These are phyloP conservation scores for Forbesichthys agassizii DNA, from an alignment of 2,113 vertebrate genomes.

Conservation along the genomic window DNA sequence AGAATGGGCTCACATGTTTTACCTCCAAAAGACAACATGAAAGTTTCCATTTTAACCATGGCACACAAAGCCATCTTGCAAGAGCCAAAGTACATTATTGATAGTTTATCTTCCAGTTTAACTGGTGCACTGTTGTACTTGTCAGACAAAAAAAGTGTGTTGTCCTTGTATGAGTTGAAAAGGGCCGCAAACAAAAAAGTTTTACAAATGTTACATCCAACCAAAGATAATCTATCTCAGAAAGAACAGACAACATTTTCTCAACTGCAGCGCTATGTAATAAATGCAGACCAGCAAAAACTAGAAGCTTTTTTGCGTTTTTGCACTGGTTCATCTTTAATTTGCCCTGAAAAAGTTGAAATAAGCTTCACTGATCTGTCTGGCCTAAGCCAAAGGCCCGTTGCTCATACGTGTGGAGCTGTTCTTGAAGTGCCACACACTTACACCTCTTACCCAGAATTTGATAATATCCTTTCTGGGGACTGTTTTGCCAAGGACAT, in stretches of 20 bases:
- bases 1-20: conserved; percentile 39
- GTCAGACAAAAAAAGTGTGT: too few relatives aligned
- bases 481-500: conserved; percentile 23
- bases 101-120: too few relatives aligned
- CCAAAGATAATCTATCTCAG: too few relatives aligned
- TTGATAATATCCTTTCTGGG: conserved; percentile 28
- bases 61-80: conserved; percentile 38
- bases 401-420: conserved; percentile 25
- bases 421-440: conserved; percentile 26
- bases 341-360: conserved; percentile 7
- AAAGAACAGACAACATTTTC: conserved; percentile 6
- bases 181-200: neutral
- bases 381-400: conserved; percentile 18
- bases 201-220: neutral
- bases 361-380: conserved; percentile 24
- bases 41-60: conserved; percentile 18
- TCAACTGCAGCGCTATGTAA: conserved; percentile 18
- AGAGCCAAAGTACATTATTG: conserved; percentile 28
- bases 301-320: conserved; percentile 7
- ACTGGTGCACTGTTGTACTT: too few relatives aligned
- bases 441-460: conserved; percentile 23
- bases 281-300: conserved; percentile 25
- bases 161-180: neutral
- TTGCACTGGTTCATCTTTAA: conserved; percentile 18
- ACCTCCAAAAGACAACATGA: conserved; percentile 22